Percentiles rank a stretch among this genome's conserved stretches.
These are phyloP conservation scores for Dermolepida albohirtum DNA, from an alignment of 2,888 invertebrate genomes.

Conservation along the genomic window DNA sequence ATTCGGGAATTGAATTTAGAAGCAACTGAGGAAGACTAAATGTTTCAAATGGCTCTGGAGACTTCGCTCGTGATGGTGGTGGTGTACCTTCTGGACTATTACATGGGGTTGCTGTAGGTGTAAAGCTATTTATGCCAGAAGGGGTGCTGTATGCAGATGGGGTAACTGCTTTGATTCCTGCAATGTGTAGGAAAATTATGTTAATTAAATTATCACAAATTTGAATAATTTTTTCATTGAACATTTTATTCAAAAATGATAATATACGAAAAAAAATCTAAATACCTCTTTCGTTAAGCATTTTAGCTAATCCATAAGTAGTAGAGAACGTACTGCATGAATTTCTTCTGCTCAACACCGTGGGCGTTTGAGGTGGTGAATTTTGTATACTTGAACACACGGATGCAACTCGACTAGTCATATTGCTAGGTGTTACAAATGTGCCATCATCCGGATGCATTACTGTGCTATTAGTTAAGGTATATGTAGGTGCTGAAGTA, in stretches of 20 bases:
- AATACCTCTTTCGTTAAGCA: slow-evolving; percentile 78
- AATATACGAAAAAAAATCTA: neutral
- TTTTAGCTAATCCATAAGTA: slow-evolving; percentile 77
- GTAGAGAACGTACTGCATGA: slow-evolving; percentile 84
- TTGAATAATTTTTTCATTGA: too few species aligned
- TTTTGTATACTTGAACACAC: slow-evolving; percentile 70
- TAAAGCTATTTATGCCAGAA: slow-evolving; percentile 73
- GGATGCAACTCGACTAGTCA: slow-evolving; percentile 74
- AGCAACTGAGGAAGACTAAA: slow-evolving; percentile 68
- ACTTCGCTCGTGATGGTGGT: slow-evolving; percentile 68
- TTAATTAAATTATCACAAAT: too few species aligned
- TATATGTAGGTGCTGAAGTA: slow-evolving; percentile 82
- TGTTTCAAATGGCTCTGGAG: slow-evolving; percentile 68
- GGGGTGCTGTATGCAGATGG: slow-evolving; percentile 76
- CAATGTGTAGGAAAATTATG: neutral
- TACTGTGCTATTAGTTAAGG: slow-evolving; percentile 89
- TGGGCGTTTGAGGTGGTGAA: slow-evolving; percentile 67
- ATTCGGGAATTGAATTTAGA: slow-evolving; percentile 74
- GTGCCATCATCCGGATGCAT: slow-evolving; percentile 90
- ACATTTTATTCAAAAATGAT: too few species aligned
- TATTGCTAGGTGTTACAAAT: slow-evolving; percentile 72
- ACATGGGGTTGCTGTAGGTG: slow-evolving; percentile 89
- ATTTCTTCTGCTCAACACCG: slow-evolving; percentile 76
- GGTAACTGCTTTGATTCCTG: slow-evolving; percentile 77
- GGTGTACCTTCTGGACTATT: slow-evolving; percentile 84